phyloP scores from a whole-genome alignment of 2,797 vertebrate genomes.

The Coranthus polyacanthus region DNA sequence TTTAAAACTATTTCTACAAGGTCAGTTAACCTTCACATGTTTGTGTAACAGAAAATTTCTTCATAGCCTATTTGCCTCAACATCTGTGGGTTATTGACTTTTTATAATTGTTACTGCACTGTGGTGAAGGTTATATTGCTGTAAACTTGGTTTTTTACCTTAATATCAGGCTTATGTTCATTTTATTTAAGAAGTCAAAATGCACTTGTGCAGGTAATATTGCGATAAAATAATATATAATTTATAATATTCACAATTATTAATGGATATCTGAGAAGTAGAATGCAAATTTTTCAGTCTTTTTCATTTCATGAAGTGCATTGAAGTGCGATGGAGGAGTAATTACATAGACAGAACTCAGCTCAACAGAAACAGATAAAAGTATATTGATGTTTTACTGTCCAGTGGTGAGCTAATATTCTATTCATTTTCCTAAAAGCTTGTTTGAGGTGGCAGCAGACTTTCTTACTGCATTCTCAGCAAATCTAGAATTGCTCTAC shows the following conservation, averaged over 20 bases:
- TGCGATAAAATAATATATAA: no score
- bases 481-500: not conserved
- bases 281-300: not conserved
- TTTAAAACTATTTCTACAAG: constrained; percentile 29
- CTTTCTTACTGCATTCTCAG: not conserved
- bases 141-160: not conserved
- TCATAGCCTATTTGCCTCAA: not conserved
- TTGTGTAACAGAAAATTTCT: constrained; percentile 19
- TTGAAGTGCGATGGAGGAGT: not conserved
- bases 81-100: no score
- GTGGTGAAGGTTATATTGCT: no score
- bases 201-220: no score
- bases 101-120: no score
- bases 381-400: not conserved
- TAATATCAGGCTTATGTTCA: not conserved
- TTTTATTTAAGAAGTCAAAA: no score
- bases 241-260: not conserved
- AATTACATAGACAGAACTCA: not conserved
- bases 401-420: not conserved
- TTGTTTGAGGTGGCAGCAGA: not conserved
- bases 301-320: not conserved
- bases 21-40: constrained; percentile 15
- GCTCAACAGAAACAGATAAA: not conserved
- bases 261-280: not conserved
- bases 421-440: constrained; percentile 9